phyloP scores from a whole-genome alignment of 2,113 vertebrate species.

The Micromys minutus region DNA sequence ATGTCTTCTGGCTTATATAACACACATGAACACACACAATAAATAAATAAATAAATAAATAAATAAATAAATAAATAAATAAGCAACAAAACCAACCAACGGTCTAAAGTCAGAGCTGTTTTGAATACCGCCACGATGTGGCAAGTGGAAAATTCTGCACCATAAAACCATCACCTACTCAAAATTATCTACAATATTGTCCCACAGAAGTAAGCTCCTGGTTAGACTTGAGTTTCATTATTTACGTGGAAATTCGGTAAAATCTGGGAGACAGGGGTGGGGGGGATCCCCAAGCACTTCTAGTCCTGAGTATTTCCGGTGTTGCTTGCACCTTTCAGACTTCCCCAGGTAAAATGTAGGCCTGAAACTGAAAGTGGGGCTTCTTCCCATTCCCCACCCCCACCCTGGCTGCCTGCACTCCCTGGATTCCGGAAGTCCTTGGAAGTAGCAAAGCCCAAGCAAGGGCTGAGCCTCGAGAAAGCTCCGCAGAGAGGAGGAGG shows the following conservation, averaged over 20 bases:
- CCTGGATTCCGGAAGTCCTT: accelerated
- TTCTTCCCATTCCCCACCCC: not conserved
- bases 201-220: not conserved
- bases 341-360: not conserved
- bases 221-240: not conserved
- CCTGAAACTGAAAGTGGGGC: not conserved
- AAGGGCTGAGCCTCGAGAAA: not conserved
- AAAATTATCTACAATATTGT: not conserved
- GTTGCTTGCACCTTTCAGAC: no score
- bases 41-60: no score
- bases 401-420: not conserved
- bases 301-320: not conserved
- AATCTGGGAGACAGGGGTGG: not conserved
- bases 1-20: not conserved
- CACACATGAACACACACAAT: not conserved
- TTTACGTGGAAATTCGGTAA: not conserved
- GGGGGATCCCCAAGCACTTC: not conserved
- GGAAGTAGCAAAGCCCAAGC: not conserved
- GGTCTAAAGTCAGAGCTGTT: not conserved
- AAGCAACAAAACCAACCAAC: not conserved
- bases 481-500: not conserved
- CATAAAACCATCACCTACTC: not conserved
- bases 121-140: no score
- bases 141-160: not conserved
- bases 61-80: no score